A percentile compares a stretch with the other conserved stretches of the same genome.
phyloP scores from a whole-genome alignment of 1,140 invertebrate genomes.

The Lucilia sericata region DNA sequence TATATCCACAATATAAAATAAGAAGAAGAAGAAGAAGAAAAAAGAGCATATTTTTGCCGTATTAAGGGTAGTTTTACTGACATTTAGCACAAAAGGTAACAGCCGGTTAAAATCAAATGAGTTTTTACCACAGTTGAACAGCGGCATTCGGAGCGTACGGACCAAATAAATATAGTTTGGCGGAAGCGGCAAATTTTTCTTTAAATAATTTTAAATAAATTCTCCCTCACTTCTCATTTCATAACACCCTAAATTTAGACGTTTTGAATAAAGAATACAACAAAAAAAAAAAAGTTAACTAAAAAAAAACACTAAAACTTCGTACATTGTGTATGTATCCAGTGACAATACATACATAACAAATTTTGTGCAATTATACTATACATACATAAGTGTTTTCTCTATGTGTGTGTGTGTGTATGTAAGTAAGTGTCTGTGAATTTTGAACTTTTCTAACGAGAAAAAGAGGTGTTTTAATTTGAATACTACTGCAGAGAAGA shows the following conservation, averaged over 20 bases:
- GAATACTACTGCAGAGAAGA: background rate
- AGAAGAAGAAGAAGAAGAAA: constrained; percentile 31
- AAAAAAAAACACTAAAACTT: constrained; percentile 37
- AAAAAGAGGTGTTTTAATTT: constrained; percentile 22
- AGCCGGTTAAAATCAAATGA: constrained; percentile 28
- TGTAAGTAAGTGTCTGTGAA: background rate
- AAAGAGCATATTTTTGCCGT: background rate
- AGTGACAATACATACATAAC: constrained; percentile 26
- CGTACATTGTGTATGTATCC: constrained; percentile 41
- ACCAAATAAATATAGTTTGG: constrained; percentile 54
- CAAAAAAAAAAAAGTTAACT: background rate
- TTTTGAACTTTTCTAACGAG: background rate
- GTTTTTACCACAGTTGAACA: constrained; percentile 56
- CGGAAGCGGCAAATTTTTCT: constrained; percentile 52
- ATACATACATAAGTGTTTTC: too few relatives aligned
- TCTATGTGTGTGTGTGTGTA: background rate
- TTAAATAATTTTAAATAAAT: constrained; percentile 47
- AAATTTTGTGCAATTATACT: constrained; percentile 35
- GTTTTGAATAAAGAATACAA: constrained; percentile 15
- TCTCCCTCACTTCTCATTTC: constrained; percentile 43
- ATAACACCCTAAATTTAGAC: constrained; percentile 43
- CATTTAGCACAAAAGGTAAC: constrained; percentile 19
- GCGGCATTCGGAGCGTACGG: constrained; percentile 63
- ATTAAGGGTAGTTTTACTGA: constrained; percentile 35
- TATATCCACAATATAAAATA: background rate